Evolutionary conservation across 1,140 invertebrate species (phyloP), one percentile per base, ranked within the genome.

Genomic region (Listronotus bonariensis): DNA sequence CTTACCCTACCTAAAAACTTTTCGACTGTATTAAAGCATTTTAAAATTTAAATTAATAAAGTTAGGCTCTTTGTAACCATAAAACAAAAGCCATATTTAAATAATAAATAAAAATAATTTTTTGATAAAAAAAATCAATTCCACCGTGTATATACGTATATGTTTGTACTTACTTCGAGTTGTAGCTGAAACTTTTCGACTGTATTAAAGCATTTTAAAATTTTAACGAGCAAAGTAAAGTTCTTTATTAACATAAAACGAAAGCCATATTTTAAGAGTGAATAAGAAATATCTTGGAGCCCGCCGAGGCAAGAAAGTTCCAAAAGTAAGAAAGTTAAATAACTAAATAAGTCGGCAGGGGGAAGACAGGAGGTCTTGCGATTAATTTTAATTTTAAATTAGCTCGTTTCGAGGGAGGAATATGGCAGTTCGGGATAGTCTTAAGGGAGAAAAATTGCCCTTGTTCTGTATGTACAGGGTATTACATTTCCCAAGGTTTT

Each of bases 361-460:
- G 62, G 51, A 62, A 65, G 54, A 68, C 65, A 68, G 65, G 10
- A 26, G 63, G 61, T 43, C 48, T 8, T 40, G 57, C 58, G 64
- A 68, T 68, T 68, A 68, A 68, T 68, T 62, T 65, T 65, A 68
- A 68, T 68, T 68, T 65, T 68, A 65, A 68, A 68, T 65, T 43
- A 40, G 51, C 6, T 31, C 12, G 32, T 49, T 49, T 49, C 18
- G 11, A 10, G n/a, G 12, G 18, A 26, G 15, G n/a, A 20, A 31
- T 49, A 12, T 20, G 12, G 26, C 46, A 26, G 46, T 11, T 20
- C 15, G 26, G 46, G 46, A 49, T 17, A 31, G 17, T 31, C 7
- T 18, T 14, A 12, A n/a, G 34, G 11, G 34, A 36, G 11, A 36
- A 26, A 26, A 26, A 26, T 26, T 26, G 20, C 5, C 20, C 1